Conservation (phyloP, 2,113 vertebrate species). For the Ia io region DNA sequence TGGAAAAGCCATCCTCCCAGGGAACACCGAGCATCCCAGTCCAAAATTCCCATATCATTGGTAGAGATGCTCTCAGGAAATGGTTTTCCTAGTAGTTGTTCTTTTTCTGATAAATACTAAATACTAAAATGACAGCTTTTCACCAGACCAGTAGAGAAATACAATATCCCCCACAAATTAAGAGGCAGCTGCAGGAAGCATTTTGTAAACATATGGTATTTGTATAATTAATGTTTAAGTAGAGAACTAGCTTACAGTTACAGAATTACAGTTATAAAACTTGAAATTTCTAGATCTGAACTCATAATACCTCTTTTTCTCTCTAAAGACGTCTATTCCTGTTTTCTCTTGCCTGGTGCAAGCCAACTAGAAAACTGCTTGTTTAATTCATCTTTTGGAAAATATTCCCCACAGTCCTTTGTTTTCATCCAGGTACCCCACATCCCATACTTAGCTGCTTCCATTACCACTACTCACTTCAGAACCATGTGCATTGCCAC, state of each 20-base stretch:
- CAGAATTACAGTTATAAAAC: conserved; percentile 62
- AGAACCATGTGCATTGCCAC: neutral
- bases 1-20: no score
- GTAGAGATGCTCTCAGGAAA: neutral
- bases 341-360: neutral
- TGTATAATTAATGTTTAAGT: conserved; percentile 72
- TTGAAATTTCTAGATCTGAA: conserved; percentile 37
- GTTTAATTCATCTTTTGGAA: neutral
- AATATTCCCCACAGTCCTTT: neutral
- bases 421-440: neutral
- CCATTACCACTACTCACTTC: neutral
- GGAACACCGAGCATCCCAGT: no score
- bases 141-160: conserved; percentile 41
- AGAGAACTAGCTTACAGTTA: conserved; percentile 63
- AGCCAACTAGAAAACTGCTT: neutral
- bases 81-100: neutral
- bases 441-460: no score
- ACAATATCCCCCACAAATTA: conserved; percentile 62
- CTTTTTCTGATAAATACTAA: conserved; percentile 2
- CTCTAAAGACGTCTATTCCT: neutral
- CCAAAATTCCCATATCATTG: no score
- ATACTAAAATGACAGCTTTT: conserved; percentile 8
- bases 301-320: neutral
- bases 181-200: conserved; percentile 66
- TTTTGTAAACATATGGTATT: conserved; percentile 74